A percentile compares a stretch with the other conserved stretches of the same genome.
phyloP scores from a whole-genome alignment of 1,140 invertebrate species.

The Drosophila triauraria region DNA sequence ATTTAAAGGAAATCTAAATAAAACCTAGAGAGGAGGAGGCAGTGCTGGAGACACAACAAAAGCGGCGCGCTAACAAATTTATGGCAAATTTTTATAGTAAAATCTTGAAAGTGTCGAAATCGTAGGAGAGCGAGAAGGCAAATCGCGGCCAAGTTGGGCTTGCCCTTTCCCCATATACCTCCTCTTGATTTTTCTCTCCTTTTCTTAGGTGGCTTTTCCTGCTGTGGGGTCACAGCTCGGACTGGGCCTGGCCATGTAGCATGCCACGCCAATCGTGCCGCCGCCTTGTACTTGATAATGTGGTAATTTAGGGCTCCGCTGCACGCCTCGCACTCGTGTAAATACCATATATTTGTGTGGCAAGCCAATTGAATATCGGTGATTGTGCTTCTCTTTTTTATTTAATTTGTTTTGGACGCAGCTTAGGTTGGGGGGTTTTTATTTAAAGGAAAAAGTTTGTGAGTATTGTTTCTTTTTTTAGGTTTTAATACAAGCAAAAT shows the following conservation, averaged over 20 bases:
- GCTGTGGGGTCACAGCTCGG: slow-evolving; percentile 69
- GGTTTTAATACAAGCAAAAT: not conserved
- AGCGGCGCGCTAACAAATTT: slow-evolving; percentile 71
- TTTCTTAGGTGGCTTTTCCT: slow-evolving; percentile 40
- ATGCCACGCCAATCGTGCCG: slow-evolving; percentile 46
- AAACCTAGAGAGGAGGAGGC: not conserved
- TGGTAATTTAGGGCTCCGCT: slow-evolving; percentile 67
- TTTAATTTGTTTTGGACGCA: not conserved
- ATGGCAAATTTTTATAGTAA: slow-evolving; percentile 80
- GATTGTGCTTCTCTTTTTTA: slow-evolving; percentile 20
- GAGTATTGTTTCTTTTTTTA: not conserved
- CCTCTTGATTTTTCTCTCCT: not conserved
- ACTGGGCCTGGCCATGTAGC: slow-evolving; percentile 42
- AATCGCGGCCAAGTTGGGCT: slow-evolving; percentile 57
- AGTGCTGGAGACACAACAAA: slow-evolving; percentile 27
- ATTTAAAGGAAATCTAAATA: slow-evolving; percentile 30
- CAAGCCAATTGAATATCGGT: slow-evolving; percentile 29
- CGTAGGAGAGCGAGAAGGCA: slow-evolving; percentile 43
- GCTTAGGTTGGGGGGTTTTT: not conserved
- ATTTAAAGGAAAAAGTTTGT: not conserved
- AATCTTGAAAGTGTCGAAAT: slow-evolving; percentile 81
- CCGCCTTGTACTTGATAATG: slow-evolving; percentile 75
- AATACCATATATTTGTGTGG: slow-evolving; percentile 1
- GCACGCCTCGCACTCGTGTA: slow-evolving; percentile 51
- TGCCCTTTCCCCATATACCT: not conserved